Evolutionary conservation across 2,888 invertebrate species (phyloP).

Genomic region (Apomyelois bistriatella): DNA sequence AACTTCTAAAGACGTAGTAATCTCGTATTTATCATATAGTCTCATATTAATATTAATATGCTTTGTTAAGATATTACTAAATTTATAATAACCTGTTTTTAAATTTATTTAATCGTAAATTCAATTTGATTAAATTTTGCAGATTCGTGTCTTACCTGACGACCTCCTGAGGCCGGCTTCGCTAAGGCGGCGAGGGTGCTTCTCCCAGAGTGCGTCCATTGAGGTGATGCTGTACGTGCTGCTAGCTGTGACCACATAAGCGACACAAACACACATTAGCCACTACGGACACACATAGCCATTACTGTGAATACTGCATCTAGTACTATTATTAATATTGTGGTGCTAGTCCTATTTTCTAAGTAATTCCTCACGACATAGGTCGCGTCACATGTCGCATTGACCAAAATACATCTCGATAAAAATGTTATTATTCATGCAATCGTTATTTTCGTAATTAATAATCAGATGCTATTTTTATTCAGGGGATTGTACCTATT

Average conservation of each 20-base stretch:
- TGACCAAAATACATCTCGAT: neutral
- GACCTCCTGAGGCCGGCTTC: constrained; percentile 87
- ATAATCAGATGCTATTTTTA: neutral
- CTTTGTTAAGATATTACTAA: too few relatives aligned
- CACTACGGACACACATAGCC: constrained; percentile 52
- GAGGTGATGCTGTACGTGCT: constrained; percentile 82
- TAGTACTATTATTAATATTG: neutral
- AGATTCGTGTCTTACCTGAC: constrained; percentile 81
- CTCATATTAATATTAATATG: too few relatives aligned
- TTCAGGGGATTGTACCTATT: neutral
- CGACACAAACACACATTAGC: constrained; percentile 74
- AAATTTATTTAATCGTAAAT: neutral
- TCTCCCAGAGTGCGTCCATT: constrained; percentile 87
- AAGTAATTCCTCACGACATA: constrained; percentile 19
- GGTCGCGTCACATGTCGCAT: constrained; percentile 18
- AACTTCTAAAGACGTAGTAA: neutral
- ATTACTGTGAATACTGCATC: constrained; percentile 3
- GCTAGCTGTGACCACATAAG: constrained; percentile 72
- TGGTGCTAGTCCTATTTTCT: constrained; percentile 20
- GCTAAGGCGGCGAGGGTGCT: constrained; percentile 85
- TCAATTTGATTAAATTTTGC: neutral
- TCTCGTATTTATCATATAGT: too few relatives aligned
- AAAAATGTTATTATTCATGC: constrained; percentile 2
- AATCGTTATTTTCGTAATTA: neutral
- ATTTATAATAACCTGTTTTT: too few relatives aligned